Conservation (phyloP, 2,113 vertebrate species). For the Actinemys pallida region DNA sequence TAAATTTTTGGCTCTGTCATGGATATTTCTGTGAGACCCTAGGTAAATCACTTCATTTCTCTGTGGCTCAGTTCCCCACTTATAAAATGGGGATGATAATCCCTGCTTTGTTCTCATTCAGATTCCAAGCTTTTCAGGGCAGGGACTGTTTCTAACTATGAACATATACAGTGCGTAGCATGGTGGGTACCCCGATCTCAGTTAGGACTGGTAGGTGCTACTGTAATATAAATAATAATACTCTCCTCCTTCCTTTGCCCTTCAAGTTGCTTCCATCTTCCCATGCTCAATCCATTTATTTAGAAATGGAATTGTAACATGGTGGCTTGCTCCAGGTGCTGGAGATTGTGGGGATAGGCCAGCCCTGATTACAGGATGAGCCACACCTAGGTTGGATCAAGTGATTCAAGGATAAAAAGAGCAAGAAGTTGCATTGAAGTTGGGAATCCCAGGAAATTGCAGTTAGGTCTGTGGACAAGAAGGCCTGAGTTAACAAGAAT, state of each 20-base stretch:
- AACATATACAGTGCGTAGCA: not conserved
- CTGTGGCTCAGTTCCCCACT: not conserved
- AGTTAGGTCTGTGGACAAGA: not conserved
- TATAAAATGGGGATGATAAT: not conserved
- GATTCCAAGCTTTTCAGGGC: not conserved
- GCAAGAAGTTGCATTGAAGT: not conserved
- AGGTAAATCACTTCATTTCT: not conserved
- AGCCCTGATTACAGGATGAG: not conserved
- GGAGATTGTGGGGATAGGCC: not conserved
- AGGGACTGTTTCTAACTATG: not conserved
- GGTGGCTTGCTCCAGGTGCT: not conserved
- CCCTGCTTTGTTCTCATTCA: not conserved
- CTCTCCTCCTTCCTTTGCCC: fast-evolving
- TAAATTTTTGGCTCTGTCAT: not conserved
- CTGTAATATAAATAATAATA: not conserved
- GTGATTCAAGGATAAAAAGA: not conserved
- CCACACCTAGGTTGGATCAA: not conserved
- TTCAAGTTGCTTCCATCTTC: not conserved
- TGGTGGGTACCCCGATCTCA: not conserved
- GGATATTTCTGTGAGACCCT: not conserved
- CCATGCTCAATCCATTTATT: not conserved
- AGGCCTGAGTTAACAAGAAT: not conserved
- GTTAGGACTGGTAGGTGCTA: not conserved
- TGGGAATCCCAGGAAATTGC: not conserved
- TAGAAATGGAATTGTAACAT: not conserved